These are phyloP conservation scores for Sciurus carolinensis DNA, from an alignment of 2,797 vertebrate species.

Conservation along the genomic window DNA sequence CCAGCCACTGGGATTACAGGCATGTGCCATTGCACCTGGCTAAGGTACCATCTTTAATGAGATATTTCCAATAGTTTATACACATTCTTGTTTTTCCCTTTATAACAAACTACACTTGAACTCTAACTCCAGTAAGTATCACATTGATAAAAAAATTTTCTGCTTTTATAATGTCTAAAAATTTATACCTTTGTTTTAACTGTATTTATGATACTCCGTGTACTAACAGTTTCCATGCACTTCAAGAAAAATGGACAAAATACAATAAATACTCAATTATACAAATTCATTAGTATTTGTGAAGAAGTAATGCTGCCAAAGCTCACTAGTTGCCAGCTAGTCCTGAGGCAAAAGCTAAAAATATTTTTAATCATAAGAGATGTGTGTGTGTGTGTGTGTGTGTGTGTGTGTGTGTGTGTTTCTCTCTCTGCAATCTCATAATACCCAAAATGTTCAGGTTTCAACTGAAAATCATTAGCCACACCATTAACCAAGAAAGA, in stretches of 20 bases:
- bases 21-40: too few relatives aligned
- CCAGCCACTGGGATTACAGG: too few relatives aligned
- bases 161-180: neutral
- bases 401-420: too few relatives aligned
- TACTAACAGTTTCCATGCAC: neutral
- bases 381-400: neutral
- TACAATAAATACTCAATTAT: neutral
- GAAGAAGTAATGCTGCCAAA: neutral
- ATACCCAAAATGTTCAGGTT: neutral
- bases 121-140: neutral
- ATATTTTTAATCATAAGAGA: neutral
- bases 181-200: neutral
- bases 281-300: neutral
- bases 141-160: neutral
- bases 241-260: slow-evolving; percentile 46
- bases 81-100: neutral
- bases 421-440: neutral
- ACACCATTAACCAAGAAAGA: neutral
- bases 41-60: neutral
- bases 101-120: neutral
- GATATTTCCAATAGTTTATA: neutral
- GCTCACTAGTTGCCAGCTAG: neutral
- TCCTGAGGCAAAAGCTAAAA: neutral
- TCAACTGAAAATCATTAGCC: neutral
- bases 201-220: neutral